Evolutionary conservation across 2,797 vertebrate genomes (phyloP), one percentile per base, ranked within the genome.

Genomic region (Poeciliopsis presidionis): DNA sequence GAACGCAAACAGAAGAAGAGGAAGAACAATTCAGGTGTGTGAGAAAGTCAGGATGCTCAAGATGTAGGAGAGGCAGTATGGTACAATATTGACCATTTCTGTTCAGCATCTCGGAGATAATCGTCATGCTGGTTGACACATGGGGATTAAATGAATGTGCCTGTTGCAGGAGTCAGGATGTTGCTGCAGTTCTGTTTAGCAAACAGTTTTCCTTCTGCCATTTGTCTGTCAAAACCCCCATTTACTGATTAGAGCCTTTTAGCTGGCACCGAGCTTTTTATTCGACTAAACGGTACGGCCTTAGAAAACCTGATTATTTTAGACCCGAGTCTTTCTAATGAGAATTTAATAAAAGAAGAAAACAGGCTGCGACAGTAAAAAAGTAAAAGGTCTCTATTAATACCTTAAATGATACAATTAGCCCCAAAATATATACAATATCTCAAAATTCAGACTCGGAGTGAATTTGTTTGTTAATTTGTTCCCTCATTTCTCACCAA

Each of bases 91-190:
- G 82, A 86, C 85, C 28, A 78, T 75, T 90, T 87, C 86, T 91
- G 86, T 83, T 93, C 81, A 83, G 89, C 84, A 87, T 91, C 85
- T 84, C 79, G 36, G 76, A 78, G 59, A 85, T 91, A 90, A 94
- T 87, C 84, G 87, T 84, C 77, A 87, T 85, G 79, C 76, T 88
- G 87, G 77, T 65, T 84, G 83, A 84, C 47, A 28, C 72, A 49
- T 49, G 39, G 25, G 51, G 30, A 2, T 28, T 16, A 82, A 86
- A 90, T 86, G 83, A 77, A 91, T 88, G 79, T 77, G 75, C 55
- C 69, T 75, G 83, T 84, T 76, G 76, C 80, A 73, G 53, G 59
- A 81, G 83, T 59, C 78, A 53, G 76, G 79, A 87, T 83, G 88
- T 67, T 77, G 80, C 74, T 83, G 83, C 84, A 82, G 69, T 78